Percentiles rank a stretch among this genome's conserved stretches.
Conservation (phyloP, 2,113 vertebrate genomes). For the Lepus americanus region DNA sequence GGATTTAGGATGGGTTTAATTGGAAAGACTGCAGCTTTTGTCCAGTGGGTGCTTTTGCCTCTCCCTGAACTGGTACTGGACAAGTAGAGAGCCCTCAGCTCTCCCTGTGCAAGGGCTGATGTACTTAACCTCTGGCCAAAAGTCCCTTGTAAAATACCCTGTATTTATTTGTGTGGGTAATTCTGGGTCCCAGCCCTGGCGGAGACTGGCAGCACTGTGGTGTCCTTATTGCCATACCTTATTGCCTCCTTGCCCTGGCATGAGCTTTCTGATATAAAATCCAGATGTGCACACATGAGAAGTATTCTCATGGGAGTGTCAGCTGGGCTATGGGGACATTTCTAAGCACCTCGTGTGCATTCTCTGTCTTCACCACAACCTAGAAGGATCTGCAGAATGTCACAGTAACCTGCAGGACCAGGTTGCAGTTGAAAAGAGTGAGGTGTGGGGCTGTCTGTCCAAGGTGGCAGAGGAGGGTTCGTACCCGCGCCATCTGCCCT, state of each 20-base stretch:
- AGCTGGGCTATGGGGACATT: background rate
- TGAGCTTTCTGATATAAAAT: background rate
- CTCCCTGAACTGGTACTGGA: fast-evolving
- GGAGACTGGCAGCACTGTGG: background rate
- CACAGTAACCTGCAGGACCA: no score
- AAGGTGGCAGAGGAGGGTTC: background rate
- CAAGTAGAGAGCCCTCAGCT: background rate
- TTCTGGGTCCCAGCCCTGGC: background rate
- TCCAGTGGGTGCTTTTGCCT: background rate
- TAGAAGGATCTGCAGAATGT: background rate
- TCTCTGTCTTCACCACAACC: background rate
- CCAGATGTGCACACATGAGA: no score
- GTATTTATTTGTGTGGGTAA: background rate
- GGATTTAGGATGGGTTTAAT: background rate
- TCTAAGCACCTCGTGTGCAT: background rate
- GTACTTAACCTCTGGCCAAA: background rate
- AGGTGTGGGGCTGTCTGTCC: background rate
- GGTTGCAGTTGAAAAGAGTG: background rate
- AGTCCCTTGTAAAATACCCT: background rate
- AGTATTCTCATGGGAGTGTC: background rate
- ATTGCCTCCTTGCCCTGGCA: background rate
- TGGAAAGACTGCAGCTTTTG: background rate
- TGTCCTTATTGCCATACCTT: background rate
- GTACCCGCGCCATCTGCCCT: background rate
- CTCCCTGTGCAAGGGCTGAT: background rate